Base-by-base conservation (phyloP, 1,140 invertebrate genomes). In the Anadara kagoshimensis region DNA sequence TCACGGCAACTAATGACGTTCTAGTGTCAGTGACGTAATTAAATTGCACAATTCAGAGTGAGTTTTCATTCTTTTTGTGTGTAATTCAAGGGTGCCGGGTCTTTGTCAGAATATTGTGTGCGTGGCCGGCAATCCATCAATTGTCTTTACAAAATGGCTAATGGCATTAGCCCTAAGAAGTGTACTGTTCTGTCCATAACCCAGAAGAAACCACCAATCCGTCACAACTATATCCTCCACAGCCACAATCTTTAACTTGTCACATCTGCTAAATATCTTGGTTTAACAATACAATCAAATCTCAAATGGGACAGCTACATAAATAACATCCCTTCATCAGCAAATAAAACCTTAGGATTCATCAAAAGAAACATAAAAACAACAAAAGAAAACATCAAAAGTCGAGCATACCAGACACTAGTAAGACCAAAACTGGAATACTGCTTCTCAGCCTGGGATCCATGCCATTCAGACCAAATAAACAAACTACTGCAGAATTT, bases 371-470 rank as follows among this genome's bases (percentile, higher is more conserved):
- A 66, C 20, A 36, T 66, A 26, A 47, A 65, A 70, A 59, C 67
- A 49, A 18, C 14, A 59, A 59, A 59, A 20, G 8, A 8, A 14
- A 10, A 59, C 14, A 59, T 59, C n/a, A 62, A 62, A 62, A 20
- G 12, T n/a, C n/a, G n/a, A n/a, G n/a, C n/a, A n/a, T n/a, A n/a
- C n/a, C n/a, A n/a, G n/a, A n/a, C n/a, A n/a, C 36, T 59, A 29
- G 62, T 64, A n/a, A 49, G 63, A 51, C 71, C 56, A 16, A 73
- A 66, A 62, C 16, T 58, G 26, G 63, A 73, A 67, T 59, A 66
- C 12, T 49, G 26, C 41, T 66, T 7, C 24, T 44, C 36, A 5
- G n/a, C 44, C 20, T 62, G 59, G 59, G 59, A 62, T 20, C 36
- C 59, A 43, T 41, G 44, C 41, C 41, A 29, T 10, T 5, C 47